Percentiles rank a stretch among this genome's conserved stretches.
Evolutionary conservation across 2,888 invertebrate species (phyloP).

Genomic region (Metopia argyrocephala): DNA sequence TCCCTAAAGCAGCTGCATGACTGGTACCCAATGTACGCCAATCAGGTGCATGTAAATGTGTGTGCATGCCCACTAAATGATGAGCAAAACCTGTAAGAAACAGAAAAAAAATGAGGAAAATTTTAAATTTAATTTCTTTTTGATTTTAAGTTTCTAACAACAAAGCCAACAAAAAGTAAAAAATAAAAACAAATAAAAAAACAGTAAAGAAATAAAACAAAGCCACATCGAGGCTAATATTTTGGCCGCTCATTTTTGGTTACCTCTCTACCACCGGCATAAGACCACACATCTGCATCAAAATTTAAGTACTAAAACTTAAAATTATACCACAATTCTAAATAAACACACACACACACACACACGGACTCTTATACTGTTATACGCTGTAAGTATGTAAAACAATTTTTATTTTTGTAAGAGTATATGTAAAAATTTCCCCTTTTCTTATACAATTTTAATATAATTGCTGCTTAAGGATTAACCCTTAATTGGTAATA

Average conservation of each 20-base stretch:
- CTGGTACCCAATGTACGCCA: conserved; percentile 79
- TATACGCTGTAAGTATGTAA: neutral
- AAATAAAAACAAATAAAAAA: too few relatives aligned
- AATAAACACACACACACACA: neutral
- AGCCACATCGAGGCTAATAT: conserved; percentile 73
- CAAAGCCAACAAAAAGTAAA: conserved; percentile 11
- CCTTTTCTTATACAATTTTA: too few relatives aligned
- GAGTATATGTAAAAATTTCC: neutral
- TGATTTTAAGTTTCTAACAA: neutral
- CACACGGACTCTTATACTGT: neutral
- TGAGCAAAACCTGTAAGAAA: conserved; percentile 84
- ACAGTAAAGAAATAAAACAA: conserved; percentile 16
- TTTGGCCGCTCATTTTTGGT: conserved; percentile 75
- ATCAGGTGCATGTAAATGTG: conserved; percentile 83
- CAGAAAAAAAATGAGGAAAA: neutral
- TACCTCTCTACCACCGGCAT: conserved; percentile 58
- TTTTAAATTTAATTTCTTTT: neutral
- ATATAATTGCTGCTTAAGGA: too few relatives aligned
- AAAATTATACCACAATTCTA: conserved; percentile 40
- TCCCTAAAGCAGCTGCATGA: conserved; percentile 69
- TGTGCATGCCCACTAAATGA: conserved; percentile 85
- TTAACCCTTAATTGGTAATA: too few relatives aligned
- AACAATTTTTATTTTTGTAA: too few relatives aligned
- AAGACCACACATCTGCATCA: conserved; percentile 42
- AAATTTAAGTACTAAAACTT: conserved; percentile 48